Base-by-base conservation (phyloP, 2,888 invertebrate genomes). In the Petrophora chlorosata region DNA sequence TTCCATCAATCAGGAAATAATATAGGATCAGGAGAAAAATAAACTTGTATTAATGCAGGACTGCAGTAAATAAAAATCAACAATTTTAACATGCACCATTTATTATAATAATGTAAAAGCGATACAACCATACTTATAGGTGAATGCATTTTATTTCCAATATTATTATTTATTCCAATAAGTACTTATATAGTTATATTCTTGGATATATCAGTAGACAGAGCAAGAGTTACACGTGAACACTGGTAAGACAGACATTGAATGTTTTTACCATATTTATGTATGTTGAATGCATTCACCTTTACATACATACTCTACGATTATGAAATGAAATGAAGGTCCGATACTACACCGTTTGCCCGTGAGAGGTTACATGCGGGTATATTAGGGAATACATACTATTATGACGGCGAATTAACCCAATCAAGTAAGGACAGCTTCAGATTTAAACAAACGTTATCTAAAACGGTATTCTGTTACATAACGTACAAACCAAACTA, bases 31-130 rank as follows among this genome's bases (percentile, higher is more conserved):
- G n/a, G n/a, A n/a, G n/a, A n/a, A n/a, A n/a, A n/a, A n/a, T n/a
- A n/a, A n/a, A n/a, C n/a, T n/a, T n/a, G n/a, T n/a, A n/a, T n/a
- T n/a, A n/a, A n/a, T n/a, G n/a, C n/a, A n/a, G n/a, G n/a, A n/a
- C n/a, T n/a, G n/a, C n/a, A n/a, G 19, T 8, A 13, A 39, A 39
- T 32, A 60, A 51, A 50, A 48, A 52, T 51, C 35, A 41, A 30
- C 8, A 33, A 1, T 41, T 25, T 17, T 30, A 26, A 54, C 82
- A 82, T 81, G 84, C 83, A 85, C 84, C 84, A 77, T 84, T 85
- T 87, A 86, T 82, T 79, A 76, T 68, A 76, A 47, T 72, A 72
- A 81, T 76, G 74, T 51, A 47, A 41, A 84, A 84, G 82, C 79
- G 70, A 78, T 67, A 80, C 82, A 82, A 53, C 55, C 73, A 77